A percentile compares a stretch with the other conserved stretches of the same genome.
Conservation (phyloP, 2,797 vertebrate species). For the Danio albolineatus region DNA sequence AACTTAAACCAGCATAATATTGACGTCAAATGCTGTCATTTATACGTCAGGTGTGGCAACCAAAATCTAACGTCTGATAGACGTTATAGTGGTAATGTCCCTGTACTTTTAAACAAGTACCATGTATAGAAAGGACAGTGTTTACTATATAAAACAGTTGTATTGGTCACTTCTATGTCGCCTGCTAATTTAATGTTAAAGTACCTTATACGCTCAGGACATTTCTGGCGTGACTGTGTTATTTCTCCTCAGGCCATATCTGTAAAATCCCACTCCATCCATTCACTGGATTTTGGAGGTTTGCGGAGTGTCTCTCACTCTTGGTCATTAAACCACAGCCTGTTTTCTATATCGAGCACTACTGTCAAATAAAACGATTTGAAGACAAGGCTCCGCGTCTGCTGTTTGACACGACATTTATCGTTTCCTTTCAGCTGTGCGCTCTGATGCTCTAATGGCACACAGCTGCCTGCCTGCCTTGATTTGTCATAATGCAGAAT, state of each 20-base stretch:
- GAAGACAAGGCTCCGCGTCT: constrained; percentile 15
- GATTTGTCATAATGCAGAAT: constrained; percentile 94
- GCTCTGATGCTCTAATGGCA: constrained; percentile 81
- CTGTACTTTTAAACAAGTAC: no score
- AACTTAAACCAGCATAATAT: no score
- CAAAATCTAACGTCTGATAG: no score
- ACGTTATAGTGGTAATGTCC: no score
- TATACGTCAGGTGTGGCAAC: no score
- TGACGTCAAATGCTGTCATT: no score
- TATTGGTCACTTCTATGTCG: no score
- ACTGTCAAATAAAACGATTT: constrained; percentile 28
- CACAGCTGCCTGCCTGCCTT: constrained; percentile 87
- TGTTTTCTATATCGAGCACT: constrained; percentile 28
- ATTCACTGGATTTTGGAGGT: background rate
- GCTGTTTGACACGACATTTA: constrained; percentile 21
- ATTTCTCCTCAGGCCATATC: background rate
- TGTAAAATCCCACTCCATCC: background rate
- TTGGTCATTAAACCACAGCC: constrained; percentile 15
- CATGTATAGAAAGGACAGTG: background rate
- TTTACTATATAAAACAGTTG: background rate
- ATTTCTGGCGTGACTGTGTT: background rate
- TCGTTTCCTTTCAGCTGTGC: constrained; percentile 61
- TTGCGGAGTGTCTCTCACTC: background rate
- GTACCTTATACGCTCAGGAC: background rate
- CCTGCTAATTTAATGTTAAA: no score